phyloP scores from a whole-genome alignment of 53 echinoderm and acorn worm species.

The Holothuria leucospilota region DNA sequence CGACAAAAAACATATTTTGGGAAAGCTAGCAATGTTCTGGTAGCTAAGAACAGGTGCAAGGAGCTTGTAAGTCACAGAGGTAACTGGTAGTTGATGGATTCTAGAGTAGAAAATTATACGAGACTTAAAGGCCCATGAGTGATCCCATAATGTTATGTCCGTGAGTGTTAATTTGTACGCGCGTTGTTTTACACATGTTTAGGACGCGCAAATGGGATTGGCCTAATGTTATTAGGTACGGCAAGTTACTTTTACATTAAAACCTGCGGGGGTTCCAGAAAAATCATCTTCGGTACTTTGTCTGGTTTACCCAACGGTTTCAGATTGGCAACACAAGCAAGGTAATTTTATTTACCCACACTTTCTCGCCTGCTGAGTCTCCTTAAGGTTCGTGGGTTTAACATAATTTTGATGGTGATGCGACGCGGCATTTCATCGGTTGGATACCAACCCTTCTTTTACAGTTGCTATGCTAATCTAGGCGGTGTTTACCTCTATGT shows the following conservation, averaged over 20 bases:
- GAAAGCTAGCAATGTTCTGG: too few relatives aligned
- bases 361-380: slow-evolving; percentile 23
- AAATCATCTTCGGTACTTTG: slow-evolving; percentile 9
- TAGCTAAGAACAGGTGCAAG: too few relatives aligned
- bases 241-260: slow-evolving; percentile 6
- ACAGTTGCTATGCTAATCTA: slow-evolving; percentile 23
- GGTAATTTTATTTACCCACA: slow-evolving; percentile 40
- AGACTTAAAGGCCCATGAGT: too few relatives aligned
- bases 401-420: slow-evolving; percentile 40
- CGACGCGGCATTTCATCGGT: neutral
- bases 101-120: too few relatives aligned
- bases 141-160: too few relatives aligned
- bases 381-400: slow-evolving; percentile 33
- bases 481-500: neutral
- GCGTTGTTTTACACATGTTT: slow-evolving; percentile 33
- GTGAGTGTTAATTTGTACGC: slow-evolving; percentile 14
- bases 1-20: too few relatives aligned
- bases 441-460: slow-evolving; percentile 21
- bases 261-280: slow-evolving; percentile 1
- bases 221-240: slow-evolving; percentile 39
- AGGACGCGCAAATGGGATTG: neutral
- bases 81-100: too few relatives aligned
- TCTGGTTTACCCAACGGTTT: neutral
- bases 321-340: neutral
- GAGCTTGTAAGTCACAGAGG: too few relatives aligned